A percentile compares a stretch with the other conserved stretches of the same genome.
Evolutionary conservation across 1,140 invertebrate genomes (phyloP).

Genomic region (Callitettix versicolor): DNA sequence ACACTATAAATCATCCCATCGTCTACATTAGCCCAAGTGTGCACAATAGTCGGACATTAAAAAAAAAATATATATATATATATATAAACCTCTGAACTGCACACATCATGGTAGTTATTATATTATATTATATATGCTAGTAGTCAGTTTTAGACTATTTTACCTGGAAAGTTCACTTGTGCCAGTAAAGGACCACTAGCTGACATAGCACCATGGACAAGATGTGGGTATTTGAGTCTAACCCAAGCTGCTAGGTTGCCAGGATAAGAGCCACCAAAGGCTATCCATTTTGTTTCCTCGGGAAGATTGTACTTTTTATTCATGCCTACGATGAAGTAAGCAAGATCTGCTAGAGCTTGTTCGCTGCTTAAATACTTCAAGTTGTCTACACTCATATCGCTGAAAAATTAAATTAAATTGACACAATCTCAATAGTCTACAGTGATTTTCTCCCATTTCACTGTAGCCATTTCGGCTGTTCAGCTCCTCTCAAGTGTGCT

Average conservation of each 20-base stretch:
- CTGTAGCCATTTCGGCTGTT: too few species aligned
- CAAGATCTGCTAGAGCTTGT: constrained; percentile 81
- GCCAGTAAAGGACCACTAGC: constrained; percentile 78
- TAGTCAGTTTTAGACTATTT: constrained; percentile 18
- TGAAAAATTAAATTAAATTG: too few species aligned
- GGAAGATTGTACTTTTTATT: constrained; percentile 50
- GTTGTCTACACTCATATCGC: constrained; percentile 65
- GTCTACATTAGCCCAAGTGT: background rate
- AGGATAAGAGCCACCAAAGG: constrained; percentile 88
- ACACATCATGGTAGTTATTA: background rate
- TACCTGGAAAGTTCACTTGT: constrained; percentile 69
- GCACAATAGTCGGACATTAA: background rate
- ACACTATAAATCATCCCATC: background rate
- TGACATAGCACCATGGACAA: constrained; percentile 76
- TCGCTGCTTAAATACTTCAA: constrained; percentile 68
- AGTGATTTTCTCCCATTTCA: constrained; percentile 6
- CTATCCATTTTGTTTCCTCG: constrained; percentile 68
- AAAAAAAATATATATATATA: background rate
- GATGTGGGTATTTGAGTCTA: constrained; percentile 78
- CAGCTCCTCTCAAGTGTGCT: too few species aligned
- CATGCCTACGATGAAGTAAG: constrained; percentile 63
- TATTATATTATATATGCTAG: background rate
- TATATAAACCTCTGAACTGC: background rate
- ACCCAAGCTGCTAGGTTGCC: constrained; percentile 85
- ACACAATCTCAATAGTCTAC: too few species aligned